A percentile compares a stretch with the other conserved stretches of the same genome.
phyloP scores from a whole-genome alignment of 2,797 vertebrate genomes.

The Gambelia wislizenii region DNA sequence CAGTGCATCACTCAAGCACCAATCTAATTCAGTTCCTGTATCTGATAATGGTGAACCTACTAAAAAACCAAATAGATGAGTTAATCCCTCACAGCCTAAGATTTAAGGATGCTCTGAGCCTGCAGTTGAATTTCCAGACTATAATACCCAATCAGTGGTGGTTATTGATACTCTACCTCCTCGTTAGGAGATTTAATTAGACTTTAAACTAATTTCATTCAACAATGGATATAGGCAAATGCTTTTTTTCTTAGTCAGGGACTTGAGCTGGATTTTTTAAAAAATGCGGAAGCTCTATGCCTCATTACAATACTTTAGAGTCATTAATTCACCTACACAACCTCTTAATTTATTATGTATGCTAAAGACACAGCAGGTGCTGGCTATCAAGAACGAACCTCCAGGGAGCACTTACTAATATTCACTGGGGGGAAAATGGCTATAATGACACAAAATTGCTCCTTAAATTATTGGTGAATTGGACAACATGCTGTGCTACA shows the following conservation, averaged over 20 bases:
- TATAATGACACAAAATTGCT: slow-evolving; percentile 37
- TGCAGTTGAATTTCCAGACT: not conserved
- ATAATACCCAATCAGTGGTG: not conserved
- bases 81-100: not conserved
- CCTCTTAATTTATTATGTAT: slow-evolving; percentile 43
- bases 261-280: not conserved
- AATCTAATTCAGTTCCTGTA: not conserved
- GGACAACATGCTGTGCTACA: slow-evolving; percentile 36
- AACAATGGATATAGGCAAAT: slow-evolving; percentile 33
- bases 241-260: slow-evolving; percentile 15
- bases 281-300: slow-evolving; percentile 23
- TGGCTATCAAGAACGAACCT: slow-evolving; percentile 41
- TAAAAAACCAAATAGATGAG: slow-evolving; percentile 4
- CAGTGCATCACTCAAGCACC: not conserved
- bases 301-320: slow-evolving; percentile 31
- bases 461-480: slow-evolving; percentile 49
- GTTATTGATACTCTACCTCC: slow-evolving; percentile 21
- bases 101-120: not conserved
- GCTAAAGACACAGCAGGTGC: slow-evolving; percentile 47
- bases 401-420: slow-evolving; percentile 27
- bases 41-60: not conserved
- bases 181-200: slow-evolving; percentile 15
- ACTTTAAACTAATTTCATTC: slow-evolving; percentile 9
- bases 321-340: slow-evolving; percentile 36
- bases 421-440: slow-evolving; percentile 34